Conservation (phyloP, 2,113 vertebrate species). For the Colinus virginianus region DNA sequence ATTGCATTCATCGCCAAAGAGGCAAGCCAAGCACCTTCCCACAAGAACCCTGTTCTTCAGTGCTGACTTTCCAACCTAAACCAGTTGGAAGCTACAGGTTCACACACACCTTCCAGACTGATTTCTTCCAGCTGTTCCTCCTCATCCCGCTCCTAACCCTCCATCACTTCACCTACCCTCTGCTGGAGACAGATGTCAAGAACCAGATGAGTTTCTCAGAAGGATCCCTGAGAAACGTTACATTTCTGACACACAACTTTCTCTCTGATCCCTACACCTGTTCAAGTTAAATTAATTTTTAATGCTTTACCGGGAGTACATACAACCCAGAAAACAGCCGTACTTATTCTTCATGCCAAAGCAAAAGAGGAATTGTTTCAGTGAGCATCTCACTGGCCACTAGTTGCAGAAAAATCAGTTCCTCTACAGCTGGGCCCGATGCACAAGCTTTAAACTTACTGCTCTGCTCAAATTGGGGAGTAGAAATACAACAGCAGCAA, state of each 20-base stretch:
- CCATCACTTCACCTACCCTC: not conserved
- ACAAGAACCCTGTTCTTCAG: not conserved
- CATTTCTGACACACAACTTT: not conserved
- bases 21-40: not conserved
- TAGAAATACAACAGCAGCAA: not conserved
- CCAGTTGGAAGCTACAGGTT: not conserved
- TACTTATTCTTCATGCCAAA: not conserved
- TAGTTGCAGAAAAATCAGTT: not conserved
- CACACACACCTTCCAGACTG: not conserved
- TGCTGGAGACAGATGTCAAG: not conserved
- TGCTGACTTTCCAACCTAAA: not conserved
- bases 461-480: accelerated
- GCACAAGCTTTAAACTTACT: not conserved
- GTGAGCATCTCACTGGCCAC: not conserved
- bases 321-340: not conserved
- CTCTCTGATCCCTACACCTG: not conserved
- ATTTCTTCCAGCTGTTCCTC: constrained; percentile 31
- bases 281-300: not conserved
- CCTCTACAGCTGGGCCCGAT: not conserved
- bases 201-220: not conserved
- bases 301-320: not conserved
- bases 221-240: not conserved
- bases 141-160: not conserved
- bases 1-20: not conserved
- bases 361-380: not conserved